These are phyloP conservation scores for Sphecodes monilicornis DNA, from an alignment of 2,888 invertebrate species.

Conservation along the genomic window DNA sequence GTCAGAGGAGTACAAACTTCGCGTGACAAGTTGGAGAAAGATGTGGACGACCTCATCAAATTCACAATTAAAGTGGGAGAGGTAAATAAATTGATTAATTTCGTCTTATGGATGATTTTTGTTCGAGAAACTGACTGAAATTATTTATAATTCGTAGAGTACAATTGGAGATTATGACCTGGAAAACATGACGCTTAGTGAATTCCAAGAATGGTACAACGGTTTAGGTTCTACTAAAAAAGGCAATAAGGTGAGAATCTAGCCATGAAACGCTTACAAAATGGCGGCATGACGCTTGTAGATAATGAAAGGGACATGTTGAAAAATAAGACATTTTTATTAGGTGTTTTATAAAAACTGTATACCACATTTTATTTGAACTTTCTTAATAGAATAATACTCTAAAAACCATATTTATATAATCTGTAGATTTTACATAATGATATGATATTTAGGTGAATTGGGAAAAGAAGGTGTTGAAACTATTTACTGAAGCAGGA, in stretches of 20 bases:
- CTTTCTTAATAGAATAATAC: no score
- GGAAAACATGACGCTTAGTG: slow-evolving; percentile 22
- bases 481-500: slow-evolving; percentile 53
- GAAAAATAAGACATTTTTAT: no score
- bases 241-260: slow-evolving; percentile 35
- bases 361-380: no score
- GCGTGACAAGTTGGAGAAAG: slow-evolving; percentile 55
- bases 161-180: rapidly evolving
- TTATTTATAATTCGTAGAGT: slow-evolving; percentile 34
- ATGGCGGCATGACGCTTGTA: background rate
- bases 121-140: no score
- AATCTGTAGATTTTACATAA: no score
- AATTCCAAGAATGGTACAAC: slow-evolving; percentile 47
- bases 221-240: background rate
- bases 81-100: slow-evolving; percentile 30
- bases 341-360: no score
- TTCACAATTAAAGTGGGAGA: slow-evolving; percentile 59
- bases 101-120: no score
- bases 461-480: slow-evolving; percentile 50
- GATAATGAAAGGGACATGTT: background rate
- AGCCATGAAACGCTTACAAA: background rate
- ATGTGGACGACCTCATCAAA: slow-evolving; percentile 64
- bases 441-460: slow-evolving; percentile 48
- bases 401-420: background rate
- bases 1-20: slow-evolving; percentile 59